Conservation (phyloP, 1,140 invertebrate genomes). For the Dufourea novaeangliae region DNA sequence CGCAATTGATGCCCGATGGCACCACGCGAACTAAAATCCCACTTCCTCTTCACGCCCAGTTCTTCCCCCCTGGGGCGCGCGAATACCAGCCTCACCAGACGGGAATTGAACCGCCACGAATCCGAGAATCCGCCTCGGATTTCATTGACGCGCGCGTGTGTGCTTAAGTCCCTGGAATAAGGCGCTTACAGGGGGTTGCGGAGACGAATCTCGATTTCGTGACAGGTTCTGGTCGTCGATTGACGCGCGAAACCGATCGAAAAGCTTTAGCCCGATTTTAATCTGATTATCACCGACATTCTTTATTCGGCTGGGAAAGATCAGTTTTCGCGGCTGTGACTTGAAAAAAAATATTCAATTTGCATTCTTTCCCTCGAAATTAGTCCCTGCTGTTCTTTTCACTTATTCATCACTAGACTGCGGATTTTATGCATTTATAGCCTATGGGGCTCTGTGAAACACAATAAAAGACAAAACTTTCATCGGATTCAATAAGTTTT, state of each 20-base stretch:
- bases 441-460: no score
- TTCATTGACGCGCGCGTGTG: constrained; percentile 23
- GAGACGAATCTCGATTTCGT: neutral
- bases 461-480: no score
- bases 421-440: no score
- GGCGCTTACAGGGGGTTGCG: constrained; percentile 10
- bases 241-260: neutral
- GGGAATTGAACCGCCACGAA: neutral
- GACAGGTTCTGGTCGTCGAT: neutral
- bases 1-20: neutral
- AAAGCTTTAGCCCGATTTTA: constrained; percentile 2
- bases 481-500: no score
- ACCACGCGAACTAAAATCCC: constrained; percentile 10
- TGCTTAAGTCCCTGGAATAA: constrained; percentile 32
- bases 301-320: neutral
- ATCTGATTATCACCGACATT: constrained; percentile 30
- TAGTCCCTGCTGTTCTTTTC: no score
- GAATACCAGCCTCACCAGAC: constrained; percentile 10
- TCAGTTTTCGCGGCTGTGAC: no score
- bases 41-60: neutral
- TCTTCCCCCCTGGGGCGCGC: neutral
- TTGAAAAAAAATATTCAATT: no score
- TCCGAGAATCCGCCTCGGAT: constrained; percentile 14
- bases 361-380: no score
- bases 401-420: no score